Conservation (phyloP, 2,113 vertebrate species). For the Isichthys henryi region DNA sequence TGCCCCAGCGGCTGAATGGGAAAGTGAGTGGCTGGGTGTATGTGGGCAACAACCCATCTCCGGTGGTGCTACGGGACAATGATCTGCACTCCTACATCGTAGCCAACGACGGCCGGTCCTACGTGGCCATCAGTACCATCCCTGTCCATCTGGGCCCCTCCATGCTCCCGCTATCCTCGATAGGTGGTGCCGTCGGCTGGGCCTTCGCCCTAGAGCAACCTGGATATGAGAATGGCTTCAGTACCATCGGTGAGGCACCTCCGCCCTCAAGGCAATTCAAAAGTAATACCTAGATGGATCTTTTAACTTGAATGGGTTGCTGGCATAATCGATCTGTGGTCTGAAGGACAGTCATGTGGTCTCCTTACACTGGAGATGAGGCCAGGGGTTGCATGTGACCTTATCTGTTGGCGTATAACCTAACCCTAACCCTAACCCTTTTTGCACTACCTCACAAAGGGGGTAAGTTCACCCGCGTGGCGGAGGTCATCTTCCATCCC, state of each 20-base stretch:
- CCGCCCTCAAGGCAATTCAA: not conserved
- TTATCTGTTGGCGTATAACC: not conserved
- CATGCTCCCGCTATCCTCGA: slow-evolving; percentile 73
- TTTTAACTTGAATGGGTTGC: not conserved
- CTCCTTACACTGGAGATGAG: not conserved
- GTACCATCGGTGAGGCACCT: slow-evolving; percentile 71
- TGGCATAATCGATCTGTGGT: not conserved
- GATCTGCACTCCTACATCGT: slow-evolving; percentile 94
- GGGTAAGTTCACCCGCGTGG: slow-evolving; percentile 74
- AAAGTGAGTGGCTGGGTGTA: slow-evolving; percentile 79
- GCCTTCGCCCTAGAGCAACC: slow-evolving; percentile 89
- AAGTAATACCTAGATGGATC: not conserved
- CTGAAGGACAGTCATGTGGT: not conserved
- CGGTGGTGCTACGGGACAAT: slow-evolving; percentile 68
- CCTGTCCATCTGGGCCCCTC: slow-evolving; percentile 70
- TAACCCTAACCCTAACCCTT: no score
- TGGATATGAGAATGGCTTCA: slow-evolving; percentile 86
- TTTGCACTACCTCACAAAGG: slow-evolving; percentile 53
- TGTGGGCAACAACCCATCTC: slow-evolving; percentile 64
- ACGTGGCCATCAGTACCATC: slow-evolving; percentile 88
- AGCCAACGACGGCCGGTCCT: slow-evolving; percentile 86
- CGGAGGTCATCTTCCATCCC: slow-evolving; percentile 75
- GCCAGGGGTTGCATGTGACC: not conserved
- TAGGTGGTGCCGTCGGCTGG: slow-evolving; percentile 88
- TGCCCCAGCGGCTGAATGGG: slow-evolving; percentile 87